phyloP scores from a whole-genome alignment of 2,113 vertebrate species.

The Falcunculus frontatus region DNA sequence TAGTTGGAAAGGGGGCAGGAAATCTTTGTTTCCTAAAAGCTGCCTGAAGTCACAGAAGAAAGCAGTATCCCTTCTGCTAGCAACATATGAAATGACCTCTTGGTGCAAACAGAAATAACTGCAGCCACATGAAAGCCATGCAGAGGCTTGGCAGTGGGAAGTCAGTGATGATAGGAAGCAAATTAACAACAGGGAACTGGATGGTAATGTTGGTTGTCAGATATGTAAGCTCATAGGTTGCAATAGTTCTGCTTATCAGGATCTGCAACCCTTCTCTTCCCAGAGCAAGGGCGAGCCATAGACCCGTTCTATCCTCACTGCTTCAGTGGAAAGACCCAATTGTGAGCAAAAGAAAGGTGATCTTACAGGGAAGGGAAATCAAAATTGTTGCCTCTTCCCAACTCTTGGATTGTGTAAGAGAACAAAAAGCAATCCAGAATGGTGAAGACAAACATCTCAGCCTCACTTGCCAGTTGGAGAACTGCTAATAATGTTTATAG shows the following conservation, averaged over 20 bases:
- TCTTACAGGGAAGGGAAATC: background rate
- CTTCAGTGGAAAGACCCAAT: background rate
- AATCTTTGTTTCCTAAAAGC: constrained; percentile 51
- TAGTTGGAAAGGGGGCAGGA: constrained; percentile 49
- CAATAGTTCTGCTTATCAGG: background rate
- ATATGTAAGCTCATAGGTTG: background rate
- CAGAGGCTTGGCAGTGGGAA: background rate
- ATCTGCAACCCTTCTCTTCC: background rate
- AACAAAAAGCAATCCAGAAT: background rate
- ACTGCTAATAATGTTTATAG: constrained; percentile 40
- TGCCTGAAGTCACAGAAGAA: constrained; percentile 44
- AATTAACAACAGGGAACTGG: constrained; percentile 1
- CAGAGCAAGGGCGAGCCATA: fast-evolving
- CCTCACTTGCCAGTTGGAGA: constrained; percentile 20
- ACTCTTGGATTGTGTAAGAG: background rate
- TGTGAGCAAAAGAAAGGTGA: background rate
- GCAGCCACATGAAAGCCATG: background rate
- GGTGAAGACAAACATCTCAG: background rate
- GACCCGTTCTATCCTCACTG: background rate
- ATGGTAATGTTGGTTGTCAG: background rate
- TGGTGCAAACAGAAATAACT: background rate
- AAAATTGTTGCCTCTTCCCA: background rate
- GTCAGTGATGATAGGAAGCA: background rate
- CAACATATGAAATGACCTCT: background rate
- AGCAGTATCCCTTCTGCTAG: background rate